A percentile compares a stretch with the other conserved stretches of the same genome.
phyloP scores from a whole-genome alignment of 2,888 invertebrate genomes.

The Gymnocheta viridis region DNA sequence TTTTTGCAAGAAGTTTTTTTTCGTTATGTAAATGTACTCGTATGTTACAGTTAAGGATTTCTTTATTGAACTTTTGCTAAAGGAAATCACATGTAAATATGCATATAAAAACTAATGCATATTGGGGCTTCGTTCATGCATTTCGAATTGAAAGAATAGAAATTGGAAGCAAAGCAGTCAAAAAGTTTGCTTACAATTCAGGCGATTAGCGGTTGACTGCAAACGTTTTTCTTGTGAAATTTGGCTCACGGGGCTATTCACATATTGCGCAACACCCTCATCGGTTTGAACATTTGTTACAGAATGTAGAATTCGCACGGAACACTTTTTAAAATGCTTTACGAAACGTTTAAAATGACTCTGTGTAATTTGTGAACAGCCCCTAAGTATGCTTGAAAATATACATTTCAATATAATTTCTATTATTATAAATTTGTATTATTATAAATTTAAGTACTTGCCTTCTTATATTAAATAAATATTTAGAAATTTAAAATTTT shows the following conservation, averaged over 20 bases:
- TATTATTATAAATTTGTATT: no score
- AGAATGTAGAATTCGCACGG: no score
- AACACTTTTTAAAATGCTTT: neutral
- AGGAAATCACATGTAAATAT: slow-evolving; percentile 43
- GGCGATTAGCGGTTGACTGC: neutral
- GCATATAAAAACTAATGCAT: neutral
- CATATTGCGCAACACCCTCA: no score
- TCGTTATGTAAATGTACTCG: slow-evolving; percentile 3
- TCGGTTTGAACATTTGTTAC: no score
- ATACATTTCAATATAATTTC: no score
- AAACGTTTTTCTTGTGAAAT: neutral
- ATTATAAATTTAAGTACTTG: no score
- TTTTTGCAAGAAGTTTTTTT: slow-evolving; percentile 33
- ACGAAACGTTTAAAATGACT: no score
- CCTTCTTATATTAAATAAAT: no score
- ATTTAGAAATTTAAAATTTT: no score
- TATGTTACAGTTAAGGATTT: slow-evolving; percentile 1
- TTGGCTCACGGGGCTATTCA: neutral
- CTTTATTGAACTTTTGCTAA: neutral
- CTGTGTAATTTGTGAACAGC: no score
- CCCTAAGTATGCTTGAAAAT: no score
- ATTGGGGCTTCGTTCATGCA: neutral
- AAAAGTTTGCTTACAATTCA: neutral
- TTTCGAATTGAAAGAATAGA: neutral
- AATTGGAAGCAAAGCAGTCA: neutral